Base-by-base conservation (phyloP, 2,797 vertebrate species). In the Petrocephalus schoutedeni region DNA sequence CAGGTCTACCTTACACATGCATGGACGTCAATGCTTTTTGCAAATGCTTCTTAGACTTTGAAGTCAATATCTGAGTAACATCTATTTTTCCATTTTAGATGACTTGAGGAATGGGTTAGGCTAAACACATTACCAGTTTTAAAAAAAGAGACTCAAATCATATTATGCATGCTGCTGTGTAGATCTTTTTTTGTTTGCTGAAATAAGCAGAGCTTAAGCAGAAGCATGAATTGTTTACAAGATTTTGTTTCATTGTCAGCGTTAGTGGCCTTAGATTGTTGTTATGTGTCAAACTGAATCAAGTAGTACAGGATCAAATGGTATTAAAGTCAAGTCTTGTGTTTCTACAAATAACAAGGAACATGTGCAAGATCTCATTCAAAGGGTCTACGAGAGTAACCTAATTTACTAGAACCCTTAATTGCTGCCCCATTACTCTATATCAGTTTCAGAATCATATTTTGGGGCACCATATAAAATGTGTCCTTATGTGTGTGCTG, bases 371-470 rank as follows among this genome's bases (percentile, higher is more conserved):
- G 91, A 89, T 92, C 88, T 85, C 82, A 92, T 84, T 87, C 49
- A 90, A 87, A 90, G 88, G 61, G 87, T 8, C 86, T 89, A 71
- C 53, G 92, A 86, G 89, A 89, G 89, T 89, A 90, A 92, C 92
- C 92, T 95, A 93, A 94, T 93, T 91, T 93, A 95, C 94, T 91
- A 90, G 91, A 93, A 93, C 93, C 82, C 94, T 94, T 95, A 94
- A 94, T 94, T 93, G 92, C 90, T 88, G 88, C 89, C 92, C 91
- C 92, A 87, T 94, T 94, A 89, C 80, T 89, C 89, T 67, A 93
- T 92, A 92, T 88, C 87, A 8, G 87, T 92, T 94, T 93, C 94
- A 94, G 94, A 94, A 91, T 92, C 91, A 93, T 91, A 92, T 93
- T 93, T 93, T 87, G 90, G 92, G 93, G 92, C 86, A 90, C 91